Evolutionary conservation across 2,113 vertebrate genomes (phyloP), one percentile per base, ranked within the genome.

Genomic region (Rhinichthys klamathensis): DNA sequence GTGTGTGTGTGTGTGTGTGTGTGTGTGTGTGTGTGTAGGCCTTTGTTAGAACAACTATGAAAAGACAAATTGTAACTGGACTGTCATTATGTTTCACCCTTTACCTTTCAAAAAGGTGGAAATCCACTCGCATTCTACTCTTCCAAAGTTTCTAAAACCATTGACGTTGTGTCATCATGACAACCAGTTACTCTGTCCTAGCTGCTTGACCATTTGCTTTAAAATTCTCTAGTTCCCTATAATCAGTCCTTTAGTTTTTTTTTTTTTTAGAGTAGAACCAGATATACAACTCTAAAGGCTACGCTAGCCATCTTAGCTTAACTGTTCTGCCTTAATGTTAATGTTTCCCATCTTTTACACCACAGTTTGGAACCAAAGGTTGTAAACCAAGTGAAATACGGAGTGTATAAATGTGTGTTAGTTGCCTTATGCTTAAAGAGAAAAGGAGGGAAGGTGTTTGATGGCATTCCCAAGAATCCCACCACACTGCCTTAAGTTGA

Each of bases 401-500:
- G 69, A 84, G 49, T 82, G 65, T 85, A 87, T 61, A 74, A 85
- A 76, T 83, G 85, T 87, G 65, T 25, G 61, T 44, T 89, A 44
- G 72, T 85, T 88, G 89, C 88, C 90, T 90, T 90, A 87, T 65
- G 80, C 69, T 77, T 27, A 56, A 80, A 80, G 7, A 74, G 25
- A 74, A 61, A 27, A 27, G 38, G 44, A 51, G 61, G 65, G 13
- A 21, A 35, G n/a, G 85, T 12, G 38, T 69, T 44, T 73, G 69
- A 56, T 6, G 67, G 81, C 79, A 73, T 82, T 84, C 61, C 54
- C 72, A 69, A 56, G 67, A 85, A 67, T 83, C 85, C 73, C 83
- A 87, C 88, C 88, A 61, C 78, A 85, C 83, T 87, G 85, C 85
- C 88, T 89, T 89, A 89, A 87, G 88, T 89, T 87, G 56, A 89